Evolutionary conservation across 2,888 invertebrate species (phyloP).

Genomic region (Colostygia pectinataria): DNA sequence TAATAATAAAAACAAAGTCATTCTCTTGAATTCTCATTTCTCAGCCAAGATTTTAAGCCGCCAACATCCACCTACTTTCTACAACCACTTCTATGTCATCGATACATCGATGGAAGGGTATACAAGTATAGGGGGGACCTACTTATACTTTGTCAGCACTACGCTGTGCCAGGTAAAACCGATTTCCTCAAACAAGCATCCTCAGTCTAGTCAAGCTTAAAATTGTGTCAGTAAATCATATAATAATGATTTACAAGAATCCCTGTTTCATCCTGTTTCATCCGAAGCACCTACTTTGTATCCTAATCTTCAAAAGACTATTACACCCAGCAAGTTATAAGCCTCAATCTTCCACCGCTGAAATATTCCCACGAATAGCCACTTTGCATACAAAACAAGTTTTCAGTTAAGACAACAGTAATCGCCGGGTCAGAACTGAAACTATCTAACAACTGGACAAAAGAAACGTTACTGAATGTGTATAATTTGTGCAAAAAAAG

Average conservation of each 20-base stretch:
- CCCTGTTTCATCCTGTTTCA: constrained; percentile 8
- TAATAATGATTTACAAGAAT: not conserved
- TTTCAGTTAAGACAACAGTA: constrained; percentile 27
- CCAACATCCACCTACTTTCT: too few relatives aligned
- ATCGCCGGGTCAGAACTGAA: constrained; percentile 24
- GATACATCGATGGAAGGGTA: too few relatives aligned
- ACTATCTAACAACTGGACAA: not conserved
- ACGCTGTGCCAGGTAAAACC: too few relatives aligned
- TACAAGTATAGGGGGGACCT: too few relatives aligned
- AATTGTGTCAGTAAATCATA: not conserved
- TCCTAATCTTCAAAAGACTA: constrained; percentile 10
- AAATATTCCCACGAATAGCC: constrained; percentile 23
- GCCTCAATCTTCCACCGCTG: constrained; percentile 21
- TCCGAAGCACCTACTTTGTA: constrained; percentile 11
- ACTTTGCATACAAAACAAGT: constrained; percentile 35
- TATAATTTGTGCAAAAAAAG: too few relatives aligned
- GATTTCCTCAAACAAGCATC: not conserved
- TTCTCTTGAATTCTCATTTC: too few relatives aligned
- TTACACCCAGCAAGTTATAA: constrained; percentile 15
- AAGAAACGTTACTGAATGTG: not conserved
- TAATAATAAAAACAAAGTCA: too few relatives aligned
- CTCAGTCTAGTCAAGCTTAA: not conserved
- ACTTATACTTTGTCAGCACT: too few relatives aligned
- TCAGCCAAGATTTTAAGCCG: too few relatives aligned
- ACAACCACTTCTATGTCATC: too few relatives aligned